Evolutionary conservation across 2,797 vertebrate species (phyloP).

Genomic region (Choloepus didactylus): DNA sequence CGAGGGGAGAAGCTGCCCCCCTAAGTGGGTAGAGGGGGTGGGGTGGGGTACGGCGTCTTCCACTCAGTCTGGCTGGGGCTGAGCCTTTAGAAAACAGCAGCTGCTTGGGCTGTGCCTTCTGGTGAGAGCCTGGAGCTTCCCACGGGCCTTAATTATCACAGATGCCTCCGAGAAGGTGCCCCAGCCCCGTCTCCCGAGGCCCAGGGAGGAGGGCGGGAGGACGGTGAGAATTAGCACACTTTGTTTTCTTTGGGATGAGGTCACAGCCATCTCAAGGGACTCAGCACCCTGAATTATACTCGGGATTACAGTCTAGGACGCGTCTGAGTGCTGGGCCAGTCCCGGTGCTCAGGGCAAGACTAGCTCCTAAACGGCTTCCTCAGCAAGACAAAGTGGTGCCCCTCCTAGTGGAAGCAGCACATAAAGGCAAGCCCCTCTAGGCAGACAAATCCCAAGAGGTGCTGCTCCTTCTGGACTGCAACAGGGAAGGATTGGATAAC

Average conservation of each 20-base stretch:
- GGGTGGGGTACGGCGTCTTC: not conserved
- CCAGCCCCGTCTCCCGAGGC: not conserved
- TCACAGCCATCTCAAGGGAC: not conserved
- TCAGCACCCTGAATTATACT: not conserved
- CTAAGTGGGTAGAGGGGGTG: not conserved
- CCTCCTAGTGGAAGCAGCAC: not conserved
- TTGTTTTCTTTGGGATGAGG: not conserved
- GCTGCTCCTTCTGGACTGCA: not conserved
- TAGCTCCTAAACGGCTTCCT: not conserved
- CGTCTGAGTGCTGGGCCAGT: not conserved
- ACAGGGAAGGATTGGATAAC: too few species aligned
- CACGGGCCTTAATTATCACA: not conserved
- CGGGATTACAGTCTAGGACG: not conserved
- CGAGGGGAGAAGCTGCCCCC: not conserved
- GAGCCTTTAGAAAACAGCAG: not conserved
- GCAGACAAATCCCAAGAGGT: not conserved
- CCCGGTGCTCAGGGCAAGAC: too few species aligned
- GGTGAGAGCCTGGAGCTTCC: not conserved
- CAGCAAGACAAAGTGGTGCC: not conserved
- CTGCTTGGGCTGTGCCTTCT: not conserved
- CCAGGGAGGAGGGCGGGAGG: rapidly evolving
- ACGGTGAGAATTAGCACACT: not conserved
- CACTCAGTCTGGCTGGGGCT: not conserved
- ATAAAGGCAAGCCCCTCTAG: too few species aligned
- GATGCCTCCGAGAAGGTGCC: not conserved